phyloP scores from a whole-genome alignment of 2,113 vertebrate species.

The Austrofundulus limnaeus region DNA sequence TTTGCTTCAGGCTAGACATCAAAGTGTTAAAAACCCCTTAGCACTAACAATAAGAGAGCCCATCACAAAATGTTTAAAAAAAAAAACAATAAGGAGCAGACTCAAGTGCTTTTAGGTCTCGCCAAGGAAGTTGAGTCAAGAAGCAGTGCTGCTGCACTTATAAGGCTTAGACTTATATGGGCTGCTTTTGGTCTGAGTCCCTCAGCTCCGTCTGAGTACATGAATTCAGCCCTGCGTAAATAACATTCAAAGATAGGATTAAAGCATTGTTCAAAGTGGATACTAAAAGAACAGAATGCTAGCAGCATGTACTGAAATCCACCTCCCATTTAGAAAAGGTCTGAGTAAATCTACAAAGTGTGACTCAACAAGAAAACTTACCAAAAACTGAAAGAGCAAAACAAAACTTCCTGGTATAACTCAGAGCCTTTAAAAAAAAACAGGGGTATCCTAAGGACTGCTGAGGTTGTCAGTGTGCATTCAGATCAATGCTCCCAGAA shows the following conservation, averaged over 20 bases:
- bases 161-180: constrained; percentile 65
- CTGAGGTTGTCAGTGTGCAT: constrained; percentile 15
- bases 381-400: constrained; percentile 20
- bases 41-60: constrained; percentile 63
- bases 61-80: constrained; percentile 72
- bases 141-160: constrained; percentile 38
- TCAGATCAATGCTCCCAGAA: constrained; percentile 6
- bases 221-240: background rate
- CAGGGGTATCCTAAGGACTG: constrained; percentile 16
- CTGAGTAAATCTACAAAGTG: constrained; percentile 10
- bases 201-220: constrained; percentile 29
- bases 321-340: background rate
- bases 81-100: constrained; percentile 49
- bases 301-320: background rate
- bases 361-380: constrained; percentile 43
- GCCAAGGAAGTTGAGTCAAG: constrained; percentile 53
- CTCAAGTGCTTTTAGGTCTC: constrained; percentile 59
- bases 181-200: constrained; percentile 43
- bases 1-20: constrained; percentile 41
- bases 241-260: background rate
- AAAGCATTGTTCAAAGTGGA: constrained; percentile 3
- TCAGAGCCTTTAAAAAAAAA: constrained; percentile 7
- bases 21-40: constrained; percentile 53
- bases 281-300: background rate
- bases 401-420: background rate